Conservation (phyloP, 1,140 invertebrate species). For the Anoplolepis gracilipes region DNA sequence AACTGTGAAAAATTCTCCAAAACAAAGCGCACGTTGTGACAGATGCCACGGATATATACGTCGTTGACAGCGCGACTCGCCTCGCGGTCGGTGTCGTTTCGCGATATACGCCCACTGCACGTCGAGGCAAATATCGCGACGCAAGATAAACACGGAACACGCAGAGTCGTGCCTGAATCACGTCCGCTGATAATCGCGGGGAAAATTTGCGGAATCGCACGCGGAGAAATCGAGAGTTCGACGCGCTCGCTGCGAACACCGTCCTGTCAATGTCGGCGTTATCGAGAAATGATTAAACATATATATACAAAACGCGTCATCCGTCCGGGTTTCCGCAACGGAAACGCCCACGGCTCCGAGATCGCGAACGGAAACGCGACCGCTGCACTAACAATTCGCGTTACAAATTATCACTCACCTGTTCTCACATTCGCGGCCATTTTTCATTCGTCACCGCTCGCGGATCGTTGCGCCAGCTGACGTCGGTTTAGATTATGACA, state of each 20-base stretch:
- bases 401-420: slow-evolving; percentile 76
- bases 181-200: slow-evolving; percentile 1
- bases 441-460: slow-evolving; percentile 73
- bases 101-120: slow-evolving; percentile 7
- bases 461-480: slow-evolving; percentile 17
- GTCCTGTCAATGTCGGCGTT: background rate
- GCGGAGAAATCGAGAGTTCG: background rate
- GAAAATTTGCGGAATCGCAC: background rate
- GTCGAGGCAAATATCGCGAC: background rate
- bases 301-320: background rate
- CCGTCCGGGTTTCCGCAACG: background rate
- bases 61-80: background rate
- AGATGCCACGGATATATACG: background rate
- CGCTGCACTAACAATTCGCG: slow-evolving; percentile 33
- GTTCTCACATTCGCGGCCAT: slow-evolving; percentile 81
- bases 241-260: background rate
- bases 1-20: slow-evolving; percentile 38
- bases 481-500: slow-evolving; percentile 8
- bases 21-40: slow-evolving; percentile 26
- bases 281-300: background rate
- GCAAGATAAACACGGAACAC: slow-evolving; percentile 20
- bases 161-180: background rate
- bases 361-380: slow-evolving; percentile 14
- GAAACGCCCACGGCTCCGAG: background rate
- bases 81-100: background rate